These are phyloP conservation scores for Mythimna pallens DNA, from an alignment of 2,888 invertebrate genomes.

Conservation along the genomic window DNA sequence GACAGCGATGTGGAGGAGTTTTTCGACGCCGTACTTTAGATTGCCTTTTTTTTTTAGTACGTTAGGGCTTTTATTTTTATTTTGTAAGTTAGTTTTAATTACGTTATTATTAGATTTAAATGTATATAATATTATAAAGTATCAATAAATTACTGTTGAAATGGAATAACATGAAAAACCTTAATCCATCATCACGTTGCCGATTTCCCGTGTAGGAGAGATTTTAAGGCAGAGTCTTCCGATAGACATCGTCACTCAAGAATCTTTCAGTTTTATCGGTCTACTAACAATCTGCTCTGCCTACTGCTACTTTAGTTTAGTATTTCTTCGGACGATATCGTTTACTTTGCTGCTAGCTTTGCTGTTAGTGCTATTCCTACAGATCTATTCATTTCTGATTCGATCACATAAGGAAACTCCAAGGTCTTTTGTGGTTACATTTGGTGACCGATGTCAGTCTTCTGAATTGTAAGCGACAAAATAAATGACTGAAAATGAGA, in stretches of 20 bases:
- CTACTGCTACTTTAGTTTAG: not conserved
- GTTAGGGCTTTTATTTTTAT: too few species aligned
- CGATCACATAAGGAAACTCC: not conserved
- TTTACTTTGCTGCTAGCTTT: too few species aligned
- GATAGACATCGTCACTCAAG: not conserved
- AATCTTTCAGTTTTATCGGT: not conserved
- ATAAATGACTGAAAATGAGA: too few species aligned
- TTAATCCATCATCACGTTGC: not conserved
- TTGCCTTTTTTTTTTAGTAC: too few species aligned
- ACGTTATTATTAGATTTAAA: too few species aligned
- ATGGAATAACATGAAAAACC: not conserved
- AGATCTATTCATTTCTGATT: not conserved
- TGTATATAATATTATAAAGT: too few species aligned
- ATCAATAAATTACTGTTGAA: too few species aligned
- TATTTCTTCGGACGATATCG: too few species aligned
- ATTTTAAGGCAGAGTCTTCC: not conserved
- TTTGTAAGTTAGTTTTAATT: too few species aligned
- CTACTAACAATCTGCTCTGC: not conserved
- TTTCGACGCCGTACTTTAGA: too few species aligned
- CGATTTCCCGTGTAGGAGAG: not conserved
- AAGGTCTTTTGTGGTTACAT: not conserved
- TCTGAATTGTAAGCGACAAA: not conserved
- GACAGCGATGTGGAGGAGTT: too few species aligned
- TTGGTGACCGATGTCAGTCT: not conserved
- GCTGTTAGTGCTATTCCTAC: too few species aligned